phyloP scores from a whole-genome alignment of 2,113 vertebrate species.

The Charadrius vociferus region DNA sequence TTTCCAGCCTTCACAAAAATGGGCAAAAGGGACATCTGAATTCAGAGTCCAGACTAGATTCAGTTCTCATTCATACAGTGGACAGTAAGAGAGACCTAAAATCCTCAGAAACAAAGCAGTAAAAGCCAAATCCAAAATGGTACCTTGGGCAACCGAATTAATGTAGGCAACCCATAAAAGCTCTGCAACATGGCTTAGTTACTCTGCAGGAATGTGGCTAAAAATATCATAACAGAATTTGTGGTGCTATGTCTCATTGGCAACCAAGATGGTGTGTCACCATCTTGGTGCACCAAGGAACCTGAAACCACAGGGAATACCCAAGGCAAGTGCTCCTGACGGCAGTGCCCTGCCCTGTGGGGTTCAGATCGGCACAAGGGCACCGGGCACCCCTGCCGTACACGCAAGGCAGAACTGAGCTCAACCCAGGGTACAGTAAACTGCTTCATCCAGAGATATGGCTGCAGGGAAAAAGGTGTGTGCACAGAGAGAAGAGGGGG shows the following conservation, averaged over 20 bases:
- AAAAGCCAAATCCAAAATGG: constrained; percentile 13
- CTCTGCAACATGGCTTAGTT: background rate
- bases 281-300: background rate
- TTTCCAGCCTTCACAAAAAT: constrained; percentile 29
- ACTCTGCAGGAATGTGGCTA: background rate
- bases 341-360: fast-evolving
- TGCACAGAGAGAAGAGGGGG: fast-evolving
- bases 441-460: background rate
- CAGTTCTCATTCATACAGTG: background rate
- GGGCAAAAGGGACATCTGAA: background rate
- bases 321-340: background rate
- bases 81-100: background rate
- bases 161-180: background rate
- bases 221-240: background rate
- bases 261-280: background rate
- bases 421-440: background rate
- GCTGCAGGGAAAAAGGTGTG: background rate
- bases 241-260: background rate
- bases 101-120: background rate
- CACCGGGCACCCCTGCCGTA: fast-evolving
- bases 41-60: background rate
- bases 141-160: background rate
- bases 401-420: background rate
- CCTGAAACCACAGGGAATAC: fast-evolving
- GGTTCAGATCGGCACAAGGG: background rate